These are phyloP conservation scores for Lampris incognitus DNA, from an alignment of 2,113 vertebrate genomes.

Conservation along the genomic window DNA sequence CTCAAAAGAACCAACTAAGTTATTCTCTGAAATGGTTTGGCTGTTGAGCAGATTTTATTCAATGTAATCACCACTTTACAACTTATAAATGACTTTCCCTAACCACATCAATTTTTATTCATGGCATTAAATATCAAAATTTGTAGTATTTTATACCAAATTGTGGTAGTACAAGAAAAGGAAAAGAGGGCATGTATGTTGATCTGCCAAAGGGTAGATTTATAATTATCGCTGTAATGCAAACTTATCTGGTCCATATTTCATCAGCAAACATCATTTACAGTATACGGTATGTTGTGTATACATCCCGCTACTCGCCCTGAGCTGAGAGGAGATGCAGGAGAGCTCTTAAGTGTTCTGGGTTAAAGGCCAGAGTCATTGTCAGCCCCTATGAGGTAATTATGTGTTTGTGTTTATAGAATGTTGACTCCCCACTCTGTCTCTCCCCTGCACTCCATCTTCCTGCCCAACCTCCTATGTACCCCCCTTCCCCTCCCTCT, in stretches of 20 bases:
- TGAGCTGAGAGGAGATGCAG: constrained; percentile 54
- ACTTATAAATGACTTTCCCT: constrained; percentile 9
- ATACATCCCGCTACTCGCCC: constrained; percentile 29
- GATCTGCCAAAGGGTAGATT: not conserved
- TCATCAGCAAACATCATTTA: constrained; percentile 21
- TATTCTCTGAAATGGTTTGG: constrained; percentile 20
- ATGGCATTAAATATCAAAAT: not conserved
- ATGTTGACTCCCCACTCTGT: constrained; percentile 78
- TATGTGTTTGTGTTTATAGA: constrained; percentile 85
- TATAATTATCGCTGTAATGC: not conserved
- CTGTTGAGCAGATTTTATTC: constrained; percentile 23
- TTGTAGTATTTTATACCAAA: not conserved
- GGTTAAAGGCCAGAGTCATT: constrained; percentile 81
- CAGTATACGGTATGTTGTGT: constrained; percentile 29
- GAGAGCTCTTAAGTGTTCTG: constrained; percentile 57
- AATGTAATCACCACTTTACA: not conserved
- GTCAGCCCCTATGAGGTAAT: constrained; percentile 81
- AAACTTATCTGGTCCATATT: constrained; percentile 19
- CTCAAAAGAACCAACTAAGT: constrained; percentile 24
- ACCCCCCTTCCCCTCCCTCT: constrained; percentile 29
- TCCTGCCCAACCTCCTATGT: constrained; percentile 55
- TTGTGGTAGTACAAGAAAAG: not conserved
- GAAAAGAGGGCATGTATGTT: not conserved
- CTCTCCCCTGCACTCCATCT: constrained; percentile 74
- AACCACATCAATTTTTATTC: not conserved